Conservation (phyloP, 2,797 vertebrate genomes). For the Cichlasoma orientale region DNA sequence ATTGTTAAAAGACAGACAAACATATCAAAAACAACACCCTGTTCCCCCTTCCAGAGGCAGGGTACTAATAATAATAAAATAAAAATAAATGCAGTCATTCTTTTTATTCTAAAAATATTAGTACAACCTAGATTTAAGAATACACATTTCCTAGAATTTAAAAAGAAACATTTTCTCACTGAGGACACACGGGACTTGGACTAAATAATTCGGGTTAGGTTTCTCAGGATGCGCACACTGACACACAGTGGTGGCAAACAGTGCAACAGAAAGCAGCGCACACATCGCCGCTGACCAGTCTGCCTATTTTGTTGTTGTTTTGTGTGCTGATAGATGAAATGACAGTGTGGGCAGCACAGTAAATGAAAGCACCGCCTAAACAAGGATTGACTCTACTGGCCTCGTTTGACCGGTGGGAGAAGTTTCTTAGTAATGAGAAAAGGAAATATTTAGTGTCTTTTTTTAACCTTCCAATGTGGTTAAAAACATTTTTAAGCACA, state of each 20-base stretch:
- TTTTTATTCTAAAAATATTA: too few relatives aligned
- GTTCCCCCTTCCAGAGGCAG: too few relatives aligned
- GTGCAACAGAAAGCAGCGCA: not conserved
- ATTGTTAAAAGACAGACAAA: too few relatives aligned
- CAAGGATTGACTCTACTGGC: not conserved
- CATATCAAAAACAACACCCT: too few relatives aligned
- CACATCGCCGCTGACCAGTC: not conserved
- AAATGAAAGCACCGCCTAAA: not conserved
- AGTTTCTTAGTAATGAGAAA: not conserved
- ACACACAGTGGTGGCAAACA: not conserved
- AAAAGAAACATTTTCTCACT: too few relatives aligned
- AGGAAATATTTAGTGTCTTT: not conserved
- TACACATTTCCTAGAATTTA: too few relatives aligned
- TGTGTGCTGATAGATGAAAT: constrained; percentile 9
- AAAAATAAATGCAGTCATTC: too few relatives aligned
- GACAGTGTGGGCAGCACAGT: not conserved
- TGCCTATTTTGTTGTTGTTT: not conserved
- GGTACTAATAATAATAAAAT: too few relatives aligned
- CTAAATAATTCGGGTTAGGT: too few relatives aligned
- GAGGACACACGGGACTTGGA: too few relatives aligned
- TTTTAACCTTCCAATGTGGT: not conserved
- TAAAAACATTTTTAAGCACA: not conserved
- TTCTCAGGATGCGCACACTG: not conserved
- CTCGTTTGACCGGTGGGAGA: not conserved
- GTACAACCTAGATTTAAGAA: not conserved